Base-by-base conservation (phyloP, 2,888 invertebrate genomes). In the Caenorhabditis sulstoni region DNA sequence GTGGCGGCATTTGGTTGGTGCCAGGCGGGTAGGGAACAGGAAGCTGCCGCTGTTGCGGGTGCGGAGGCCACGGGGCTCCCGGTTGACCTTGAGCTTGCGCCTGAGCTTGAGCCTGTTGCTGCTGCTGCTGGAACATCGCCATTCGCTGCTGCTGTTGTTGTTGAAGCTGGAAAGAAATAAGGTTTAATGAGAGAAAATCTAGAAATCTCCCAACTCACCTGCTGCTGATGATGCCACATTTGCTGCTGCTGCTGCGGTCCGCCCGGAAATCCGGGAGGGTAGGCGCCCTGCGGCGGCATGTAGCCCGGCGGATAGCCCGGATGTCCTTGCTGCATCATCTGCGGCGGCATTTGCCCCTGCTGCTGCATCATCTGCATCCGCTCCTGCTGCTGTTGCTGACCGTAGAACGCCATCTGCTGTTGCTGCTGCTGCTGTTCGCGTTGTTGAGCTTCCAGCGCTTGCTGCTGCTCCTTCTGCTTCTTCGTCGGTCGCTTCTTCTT, bases 401-500 rank as follows among this genome's bases (percentile, higher is more conserved):
- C 58, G 44, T 70, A 70, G 39, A 29, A 68, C 5, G 65, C 58
- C 74, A 68, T 67, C 45, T 71, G 76, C 29, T 77, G 65, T 50
- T 65, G 64, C 45, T 71, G 76, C 29, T 77, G 65, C 55, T 65
- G 64, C 37, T 73, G 59, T 20, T 74, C 65, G 20, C 65, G 76
- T 49, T 78, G 79, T 29, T 70, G 66, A 3, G 41, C 41, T 41
- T 73, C 52, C 29, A 76, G 70, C 20, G 73, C 71, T 29, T 37
- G 59, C 66, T 11, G 70, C 61, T 14, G 76, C 52, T 81, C 77
- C 55, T 82, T 81, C 70, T 81, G 65, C 58, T 82, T 81, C 53
- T 80, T 84, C 59, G 82, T 82, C 37, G 82, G 81, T n/a, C 71
- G 35, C 41, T 81, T 84, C 66, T 82, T 84, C 73, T 84, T 84